Conservation (phyloP, 2,113 vertebrate genomes). For the Symphodus melops region DNA sequence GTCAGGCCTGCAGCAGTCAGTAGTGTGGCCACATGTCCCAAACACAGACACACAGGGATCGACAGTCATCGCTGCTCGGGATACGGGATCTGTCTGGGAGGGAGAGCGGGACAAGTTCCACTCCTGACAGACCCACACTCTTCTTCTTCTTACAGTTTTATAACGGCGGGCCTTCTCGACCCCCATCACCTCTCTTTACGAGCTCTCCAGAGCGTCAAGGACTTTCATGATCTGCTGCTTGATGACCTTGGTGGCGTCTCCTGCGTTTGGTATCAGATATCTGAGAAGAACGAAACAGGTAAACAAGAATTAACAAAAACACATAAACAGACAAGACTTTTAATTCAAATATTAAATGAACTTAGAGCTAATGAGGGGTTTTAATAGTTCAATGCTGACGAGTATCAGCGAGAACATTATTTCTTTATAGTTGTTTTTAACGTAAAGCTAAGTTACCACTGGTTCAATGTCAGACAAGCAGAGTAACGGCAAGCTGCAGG, state of each 20-base stretch:
- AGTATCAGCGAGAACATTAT: too few species aligned
- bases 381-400: too few species aligned
- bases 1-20: constrained; percentile 56
- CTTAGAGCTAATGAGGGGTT: neutral
- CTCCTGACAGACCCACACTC: constrained; percentile 37
- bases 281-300: constrained; percentile 71
- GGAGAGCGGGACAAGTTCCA: constrained; percentile 23
- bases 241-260: constrained; percentile 98
- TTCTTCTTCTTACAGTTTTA: constrained; percentile 46
- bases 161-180: constrained; percentile 23
- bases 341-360: neutral
- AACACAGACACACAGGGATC: constrained; percentile 51
- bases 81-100: constrained; percentile 53
- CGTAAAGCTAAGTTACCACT: too few species aligned
- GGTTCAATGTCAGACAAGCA: too few species aligned
- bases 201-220: constrained; percentile 96
- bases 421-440: too few species aligned
- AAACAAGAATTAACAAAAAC: neutral
- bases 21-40: constrained; percentile 33
- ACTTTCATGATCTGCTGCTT: constrained; percentile 99
- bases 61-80: constrained; percentile 56
- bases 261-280: constrained; percentile 98
- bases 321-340: neutral
- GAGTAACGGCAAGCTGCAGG: too few species aligned
- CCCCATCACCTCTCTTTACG: constrained; percentile 72